Evolutionary conservation across 2,888 invertebrate genomes (phyloP).

Genomic region (Schizotus pectinicornis): DNA sequence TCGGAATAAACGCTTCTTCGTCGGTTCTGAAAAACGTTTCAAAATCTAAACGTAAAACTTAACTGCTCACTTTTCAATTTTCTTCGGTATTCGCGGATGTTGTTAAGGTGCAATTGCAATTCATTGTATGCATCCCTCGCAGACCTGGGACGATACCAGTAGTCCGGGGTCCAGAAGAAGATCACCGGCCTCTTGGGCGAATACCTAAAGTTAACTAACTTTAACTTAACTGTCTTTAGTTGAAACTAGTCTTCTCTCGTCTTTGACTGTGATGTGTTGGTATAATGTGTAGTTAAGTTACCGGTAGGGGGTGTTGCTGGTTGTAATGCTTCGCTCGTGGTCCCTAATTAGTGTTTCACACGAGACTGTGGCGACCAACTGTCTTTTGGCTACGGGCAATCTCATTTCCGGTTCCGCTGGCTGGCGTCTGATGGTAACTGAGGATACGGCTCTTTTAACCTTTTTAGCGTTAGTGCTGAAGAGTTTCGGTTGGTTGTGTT

Average conservation of each 20-base stretch:
- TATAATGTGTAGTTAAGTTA: constrained; percentile 1
- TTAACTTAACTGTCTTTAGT: background rate
- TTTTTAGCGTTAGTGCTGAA: constrained; percentile 21
- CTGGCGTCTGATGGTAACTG: constrained; percentile 55
- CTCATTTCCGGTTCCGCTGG: constrained; percentile 55
- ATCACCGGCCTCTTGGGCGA: constrained; percentile 52
- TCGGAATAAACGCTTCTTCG: constrained; percentile 1
- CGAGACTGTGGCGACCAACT: constrained; percentile 59
- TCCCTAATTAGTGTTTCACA: constrained; percentile 52
- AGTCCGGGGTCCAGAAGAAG: constrained; percentile 64
- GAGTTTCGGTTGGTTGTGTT: constrained; percentile 8
- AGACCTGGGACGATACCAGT: constrained; percentile 62
- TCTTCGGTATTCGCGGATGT: constrained; percentile 42
- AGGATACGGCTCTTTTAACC: constrained; percentile 58
- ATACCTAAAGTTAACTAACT: constrained; percentile 27
- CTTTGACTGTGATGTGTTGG: background rate
- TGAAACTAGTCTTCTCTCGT: no score
- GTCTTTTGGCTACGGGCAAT: constrained; percentile 58
- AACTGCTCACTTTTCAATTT: constrained; percentile 27
- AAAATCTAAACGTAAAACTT: background rate
- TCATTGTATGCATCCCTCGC: constrained; percentile 58
- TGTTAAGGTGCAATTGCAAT: constrained; percentile 53
- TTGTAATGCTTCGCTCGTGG: constrained; percentile 34
- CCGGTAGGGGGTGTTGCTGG: constrained; percentile 12
- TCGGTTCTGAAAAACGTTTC: constrained; percentile 5